A percentile compares a stretch with the other conserved stretches of the same genome.
phyloP scores from a whole-genome alignment of 64 coral and sea anemone genomes.

The Platygyra sinensis region DNA sequence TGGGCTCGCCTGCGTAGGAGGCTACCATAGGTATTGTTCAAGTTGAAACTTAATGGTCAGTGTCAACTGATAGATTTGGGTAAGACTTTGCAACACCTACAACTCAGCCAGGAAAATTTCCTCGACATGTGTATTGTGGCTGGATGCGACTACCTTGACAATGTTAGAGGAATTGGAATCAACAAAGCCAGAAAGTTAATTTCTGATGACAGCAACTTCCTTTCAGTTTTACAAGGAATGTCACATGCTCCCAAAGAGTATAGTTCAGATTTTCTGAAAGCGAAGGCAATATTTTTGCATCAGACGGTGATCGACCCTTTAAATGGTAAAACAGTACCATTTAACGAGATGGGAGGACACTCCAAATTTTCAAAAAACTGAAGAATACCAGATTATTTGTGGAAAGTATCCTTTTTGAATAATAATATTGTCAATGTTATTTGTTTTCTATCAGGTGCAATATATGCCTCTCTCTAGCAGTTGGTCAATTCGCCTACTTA shows the following conservation, averaged over 20 bases:
- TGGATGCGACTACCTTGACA: constrained; percentile 20
- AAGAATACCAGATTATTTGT: constrained; percentile 10
- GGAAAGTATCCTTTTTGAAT: constrained; percentile 39
- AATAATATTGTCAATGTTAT: constrained; percentile 1
- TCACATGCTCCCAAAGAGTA: constrained; percentile 25
- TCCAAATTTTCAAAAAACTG: neutral
- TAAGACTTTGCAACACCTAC: neutral
- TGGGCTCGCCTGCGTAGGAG: too few species aligned
- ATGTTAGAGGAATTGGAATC: neutral
- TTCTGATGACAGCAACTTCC: neutral
- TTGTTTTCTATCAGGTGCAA: too few species aligned
- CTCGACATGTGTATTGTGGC: constrained; percentile 35
- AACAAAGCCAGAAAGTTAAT: constrained; percentile 9
- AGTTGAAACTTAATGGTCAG: constrained; percentile 4
- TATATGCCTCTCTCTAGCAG: too few species aligned
- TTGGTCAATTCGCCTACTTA: too few species aligned
- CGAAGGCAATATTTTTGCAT: constrained; percentile 41
- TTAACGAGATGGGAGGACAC: constrained; percentile 13
- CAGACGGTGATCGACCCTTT: constrained; percentile 41
- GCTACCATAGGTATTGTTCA: constrained; percentile 33
- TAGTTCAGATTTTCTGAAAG: constrained; percentile 7
- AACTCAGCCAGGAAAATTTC: neutral
- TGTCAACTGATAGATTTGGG: neutral
- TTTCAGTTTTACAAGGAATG: constrained; percentile 6
- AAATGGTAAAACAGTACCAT: constrained; percentile 8